Conservation (phyloP, 2,888 invertebrate species). For the Subacronicta megacephala region DNA sequence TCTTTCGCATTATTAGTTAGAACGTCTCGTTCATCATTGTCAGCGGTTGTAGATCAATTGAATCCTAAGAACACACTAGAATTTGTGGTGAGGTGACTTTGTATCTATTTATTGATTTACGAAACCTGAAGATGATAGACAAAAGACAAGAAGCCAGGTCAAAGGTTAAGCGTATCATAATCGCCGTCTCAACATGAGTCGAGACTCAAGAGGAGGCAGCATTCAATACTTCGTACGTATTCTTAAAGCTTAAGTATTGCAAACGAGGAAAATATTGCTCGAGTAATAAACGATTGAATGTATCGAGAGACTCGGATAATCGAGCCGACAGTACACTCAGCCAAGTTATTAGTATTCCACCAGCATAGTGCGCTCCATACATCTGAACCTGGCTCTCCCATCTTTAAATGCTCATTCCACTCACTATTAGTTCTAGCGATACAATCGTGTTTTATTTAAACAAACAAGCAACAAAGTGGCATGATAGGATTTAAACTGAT, state of each 20-base stretch:
- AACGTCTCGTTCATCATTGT: no score
- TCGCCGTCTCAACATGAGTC: background rate
- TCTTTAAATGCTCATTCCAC: constrained; percentile 40
- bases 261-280: constrained; percentile 20
- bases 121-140: no score
- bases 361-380: constrained; percentile 21
- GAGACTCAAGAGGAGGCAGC: background rate
- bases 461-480: constrained; percentile 28
- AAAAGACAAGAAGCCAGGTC: no score
- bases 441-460: constrained; percentile 47
- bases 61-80: no score
- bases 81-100: no score
- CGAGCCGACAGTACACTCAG: constrained; percentile 10
- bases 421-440: constrained; percentile 36
- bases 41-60: no score
- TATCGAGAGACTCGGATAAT: constrained; percentile 38
- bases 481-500: constrained; percentile 60
- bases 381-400: constrained; percentile 21
- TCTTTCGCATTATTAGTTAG: no score
- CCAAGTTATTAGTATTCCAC: constrained; percentile 45
- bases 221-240: background rate
- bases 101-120: no score
- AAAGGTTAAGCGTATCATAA: background rate
- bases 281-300: constrained; percentile 13
- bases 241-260: background rate